Percentiles rank a stretch among this genome's conserved stretches.
phyloP scores from a whole-genome alignment of 2,888 invertebrate species.

The Tipula vernalis region DNA sequence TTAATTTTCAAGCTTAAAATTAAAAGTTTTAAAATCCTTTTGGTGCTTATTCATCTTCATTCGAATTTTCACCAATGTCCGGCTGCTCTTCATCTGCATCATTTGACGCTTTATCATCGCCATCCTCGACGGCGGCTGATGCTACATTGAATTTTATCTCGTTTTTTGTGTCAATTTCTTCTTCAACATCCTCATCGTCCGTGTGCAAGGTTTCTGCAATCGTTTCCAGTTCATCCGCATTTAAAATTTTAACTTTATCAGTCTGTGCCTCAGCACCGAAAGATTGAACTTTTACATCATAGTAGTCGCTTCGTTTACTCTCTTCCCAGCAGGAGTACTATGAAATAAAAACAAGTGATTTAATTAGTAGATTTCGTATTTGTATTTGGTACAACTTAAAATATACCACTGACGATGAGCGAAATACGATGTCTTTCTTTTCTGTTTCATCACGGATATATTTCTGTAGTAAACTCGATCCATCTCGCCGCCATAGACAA shows the following conservation, averaged over 20 bases:
- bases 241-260: conserved; percentile 27
- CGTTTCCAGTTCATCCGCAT: conserved; percentile 17
- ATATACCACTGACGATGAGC: conserved; percentile 34
- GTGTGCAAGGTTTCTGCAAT: conserved; percentile 10
- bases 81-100: neutral
- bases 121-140: conserved; percentile 22
- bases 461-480: conserved; percentile 32
- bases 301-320: conserved; percentile 29
- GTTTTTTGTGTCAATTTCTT: neutral
- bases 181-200: conserved; percentile 13
- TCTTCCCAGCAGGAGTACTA: conserved; percentile 37
- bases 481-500: conserved; percentile 34
- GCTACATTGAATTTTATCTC: conserved; percentile 13
- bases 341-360: conserved; percentile 13
- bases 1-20: neutral
- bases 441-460: conserved; percentile 25
- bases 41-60: neutral
- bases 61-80: neutral
- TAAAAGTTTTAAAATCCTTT: neutral
- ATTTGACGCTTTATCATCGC: conserved; percentile 18
- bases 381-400: neutral
- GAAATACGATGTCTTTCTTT: conserved; percentile 29
- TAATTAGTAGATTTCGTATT: neutral
- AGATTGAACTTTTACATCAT: conserved; percentile 29
- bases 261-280: conserved; percentile 19